Percentiles rank a stretch among this genome's conserved stretches.
These are phyloP conservation scores for Aphidius colemani DNA, from an alignment of 2,888 invertebrate genomes.

Conservation along the genomic window DNA sequence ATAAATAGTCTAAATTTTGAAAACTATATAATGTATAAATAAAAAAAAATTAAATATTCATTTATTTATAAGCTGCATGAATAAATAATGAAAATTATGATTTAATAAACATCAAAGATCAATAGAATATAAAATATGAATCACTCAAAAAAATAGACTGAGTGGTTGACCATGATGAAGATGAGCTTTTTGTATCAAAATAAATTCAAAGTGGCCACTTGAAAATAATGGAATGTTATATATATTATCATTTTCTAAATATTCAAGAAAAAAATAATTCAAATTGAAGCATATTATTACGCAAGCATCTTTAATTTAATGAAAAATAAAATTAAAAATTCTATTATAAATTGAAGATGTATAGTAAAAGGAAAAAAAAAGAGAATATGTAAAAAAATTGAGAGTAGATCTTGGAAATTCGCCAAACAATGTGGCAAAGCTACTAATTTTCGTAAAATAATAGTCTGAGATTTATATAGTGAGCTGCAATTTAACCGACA, in stretches of 20 bases:
- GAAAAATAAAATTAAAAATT: too few relatives aligned
- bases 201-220: constrained; percentile 40
- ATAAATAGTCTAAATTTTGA: too few relatives aligned
- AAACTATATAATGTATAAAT: too few relatives aligned
- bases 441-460: neutral
- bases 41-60: too few relatives aligned
- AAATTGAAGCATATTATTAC: neutral
- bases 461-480: neutral
- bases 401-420: constrained; percentile 1
- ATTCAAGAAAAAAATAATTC: neutral
- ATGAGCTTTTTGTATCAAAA: constrained; percentile 35
- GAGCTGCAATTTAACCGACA: neutral
- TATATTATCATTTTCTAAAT: constrained; percentile 6
- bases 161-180: constrained; percentile 5
- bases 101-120: constrained; percentile 9
- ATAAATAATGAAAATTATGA: constrained; percentile 4
- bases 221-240: constrained; percentile 33
- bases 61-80: too few relatives aligned
- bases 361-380: neutral
- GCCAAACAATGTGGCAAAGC: constrained; percentile 5
- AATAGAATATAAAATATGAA: constrained; percentile 25
- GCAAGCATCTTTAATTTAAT: too few relatives aligned
- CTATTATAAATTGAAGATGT: neutral
- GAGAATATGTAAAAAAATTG: neutral
- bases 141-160: constrained; percentile 2